Conservation (phyloP, 2,888 invertebrate genomes). For the Hirtodrosophila cameraria region DNA sequence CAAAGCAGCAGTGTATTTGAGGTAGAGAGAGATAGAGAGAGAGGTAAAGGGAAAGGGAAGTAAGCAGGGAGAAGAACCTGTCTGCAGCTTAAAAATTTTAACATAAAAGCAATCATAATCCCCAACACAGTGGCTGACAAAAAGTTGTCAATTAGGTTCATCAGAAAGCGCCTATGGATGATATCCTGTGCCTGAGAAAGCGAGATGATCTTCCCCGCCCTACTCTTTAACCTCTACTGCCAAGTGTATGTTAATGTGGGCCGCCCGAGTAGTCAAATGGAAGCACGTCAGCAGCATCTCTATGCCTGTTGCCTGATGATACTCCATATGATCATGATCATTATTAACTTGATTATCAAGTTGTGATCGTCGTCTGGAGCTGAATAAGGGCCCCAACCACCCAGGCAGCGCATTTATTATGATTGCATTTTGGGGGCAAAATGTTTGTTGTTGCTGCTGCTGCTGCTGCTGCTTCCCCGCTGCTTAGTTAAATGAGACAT, state of each 20-base stretch:
- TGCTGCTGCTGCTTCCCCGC: conserved; percentile 47
- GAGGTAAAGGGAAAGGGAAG: not conserved
- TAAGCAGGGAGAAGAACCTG: conserved; percentile 6
- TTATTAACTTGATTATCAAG: conserved; percentile 17
- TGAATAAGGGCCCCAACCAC: conserved; percentile 53
- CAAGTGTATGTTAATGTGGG: conserved; percentile 67
- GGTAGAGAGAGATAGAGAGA: conserved; percentile 4
- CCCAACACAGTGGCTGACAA: conserved; percentile 77
- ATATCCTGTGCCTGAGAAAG: conserved; percentile 12
- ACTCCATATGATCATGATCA: conserved; percentile 5
- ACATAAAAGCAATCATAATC: conserved; percentile 82
- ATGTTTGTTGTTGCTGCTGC: conserved; percentile 31
- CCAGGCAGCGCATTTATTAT: conserved; percentile 77
- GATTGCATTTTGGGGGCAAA: conserved; percentile 73
- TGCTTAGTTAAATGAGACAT: conserved; percentile 79
- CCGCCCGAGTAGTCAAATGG: conserved; percentile 68
- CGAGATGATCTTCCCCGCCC: not conserved
- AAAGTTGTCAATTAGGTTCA: conserved; percentile 81
- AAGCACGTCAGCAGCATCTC: conserved; percentile 28
- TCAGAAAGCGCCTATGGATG: conserved; percentile 57
- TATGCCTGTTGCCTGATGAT: conserved; percentile 30
- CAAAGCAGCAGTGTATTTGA: conserved; percentile 58
- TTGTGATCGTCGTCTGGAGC: conserved; percentile 19
- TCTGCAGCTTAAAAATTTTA: conserved; percentile 47
- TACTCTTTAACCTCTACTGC: not conserved